Evolutionary conservation across 37 sponge, comb jelly and placozoan species (phyloP).

Genomic region (Chondrilla cf. caribensis): DNA sequence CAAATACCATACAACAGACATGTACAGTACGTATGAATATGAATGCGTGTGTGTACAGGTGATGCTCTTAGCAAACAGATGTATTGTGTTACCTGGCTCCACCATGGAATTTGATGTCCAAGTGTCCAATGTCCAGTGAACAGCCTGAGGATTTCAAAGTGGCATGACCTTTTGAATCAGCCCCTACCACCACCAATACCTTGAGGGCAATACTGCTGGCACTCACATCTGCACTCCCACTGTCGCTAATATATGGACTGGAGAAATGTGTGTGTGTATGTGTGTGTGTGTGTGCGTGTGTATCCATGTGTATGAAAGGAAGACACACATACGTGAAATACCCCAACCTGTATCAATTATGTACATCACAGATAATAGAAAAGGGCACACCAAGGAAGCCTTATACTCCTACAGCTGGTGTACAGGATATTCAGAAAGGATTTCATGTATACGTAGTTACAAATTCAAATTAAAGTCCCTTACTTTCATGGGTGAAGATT

Average conservation of each 20-base stretch:
- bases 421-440: no score
- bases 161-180: conserved; percentile 65
- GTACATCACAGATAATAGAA: no score
- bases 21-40: no score
- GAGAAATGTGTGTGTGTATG: conserved; percentile 2
- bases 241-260: conserved; percentile 46
- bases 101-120: conserved; percentile 77
- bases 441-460: no score
- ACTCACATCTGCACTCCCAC: conserved; percentile 65
- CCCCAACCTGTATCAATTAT: neutral
- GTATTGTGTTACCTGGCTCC: conserved; percentile 84
- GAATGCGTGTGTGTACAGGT: no score
- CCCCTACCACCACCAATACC: conserved; percentile 41
- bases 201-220: conserved; percentile 46
- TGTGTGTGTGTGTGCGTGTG: conserved; percentile 10
- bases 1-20: no score
- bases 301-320: neutral
- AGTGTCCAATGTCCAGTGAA: conserved; percentile 61
- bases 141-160: conserved; percentile 67
- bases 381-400: no score
- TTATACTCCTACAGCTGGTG: no score
- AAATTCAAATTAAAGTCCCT: no score
- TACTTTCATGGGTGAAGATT: no score
- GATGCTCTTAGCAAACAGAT: no score
- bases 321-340: neutral